Conservation (phyloP, 2,113 vertebrate genomes). For the Seriola quinqueradiata region DNA sequence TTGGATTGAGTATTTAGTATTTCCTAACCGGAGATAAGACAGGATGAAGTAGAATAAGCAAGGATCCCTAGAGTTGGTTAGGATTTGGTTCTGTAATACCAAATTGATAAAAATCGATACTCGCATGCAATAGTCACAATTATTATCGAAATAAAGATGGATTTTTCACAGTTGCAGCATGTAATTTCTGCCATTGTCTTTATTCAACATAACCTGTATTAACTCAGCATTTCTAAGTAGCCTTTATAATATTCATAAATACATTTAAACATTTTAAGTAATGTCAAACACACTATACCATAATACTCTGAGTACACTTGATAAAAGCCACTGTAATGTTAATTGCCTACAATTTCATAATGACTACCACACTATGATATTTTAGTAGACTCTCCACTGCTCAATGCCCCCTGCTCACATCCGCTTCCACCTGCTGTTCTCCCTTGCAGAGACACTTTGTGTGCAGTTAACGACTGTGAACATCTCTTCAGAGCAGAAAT, state of each 20-base stretch:
- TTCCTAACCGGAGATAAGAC: no score
- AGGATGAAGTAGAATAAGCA: no score
- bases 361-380: not conserved
- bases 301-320: not conserved
- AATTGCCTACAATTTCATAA: not conserved
- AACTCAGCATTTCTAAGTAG: not conserved
- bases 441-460: slow-evolving; percentile 7
- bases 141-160: not conserved
- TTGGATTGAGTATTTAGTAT: no score
- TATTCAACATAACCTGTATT: not conserved
- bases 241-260: not conserved
- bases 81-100: no score
- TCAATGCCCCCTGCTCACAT: not conserved
- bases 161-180: not conserved
- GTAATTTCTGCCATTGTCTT: not conserved
- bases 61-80: no score
- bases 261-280: not conserved
- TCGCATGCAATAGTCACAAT: not conserved
- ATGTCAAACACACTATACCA: not conserved
- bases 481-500: slow-evolving; percentile 33
- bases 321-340: not conserved
- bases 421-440: not conserved
- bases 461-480: slow-evolving; percentile 30
- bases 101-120: no score
- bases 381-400: not conserved